Evolutionary conservation across 2,888 invertebrate species (phyloP).

Genomic region (Pardosa pseudoannulata): DNA sequence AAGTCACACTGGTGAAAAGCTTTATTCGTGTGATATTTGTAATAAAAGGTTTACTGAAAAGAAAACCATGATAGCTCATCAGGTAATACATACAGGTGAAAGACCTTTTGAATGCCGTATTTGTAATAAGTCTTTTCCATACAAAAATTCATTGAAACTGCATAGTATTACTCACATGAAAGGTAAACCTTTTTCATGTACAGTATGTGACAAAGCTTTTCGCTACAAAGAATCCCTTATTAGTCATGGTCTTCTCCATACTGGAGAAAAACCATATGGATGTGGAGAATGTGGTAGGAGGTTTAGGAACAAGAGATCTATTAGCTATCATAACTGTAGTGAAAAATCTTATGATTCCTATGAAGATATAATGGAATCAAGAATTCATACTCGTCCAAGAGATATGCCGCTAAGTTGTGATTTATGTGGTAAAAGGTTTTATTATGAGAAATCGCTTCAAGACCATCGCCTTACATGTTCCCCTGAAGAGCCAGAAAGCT

Average conservation of each 20-base stretch:
- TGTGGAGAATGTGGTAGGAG: not conserved
- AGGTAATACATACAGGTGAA: slow-evolving; percentile 1
- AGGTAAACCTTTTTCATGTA: not conserved
- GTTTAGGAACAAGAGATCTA: not conserved
- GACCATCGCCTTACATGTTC: not conserved
- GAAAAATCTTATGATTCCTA: not conserved
- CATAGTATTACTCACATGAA: not conserved
- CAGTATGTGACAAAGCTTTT: slow-evolving; percentile 16
- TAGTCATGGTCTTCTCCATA: slow-evolving; percentile 25
- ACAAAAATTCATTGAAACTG: not conserved
- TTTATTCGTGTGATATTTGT: not conserved
- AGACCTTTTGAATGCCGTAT: not conserved
- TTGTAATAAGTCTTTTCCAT: not conserved
- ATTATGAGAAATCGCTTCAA: not conserved
- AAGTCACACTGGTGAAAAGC: not conserved
- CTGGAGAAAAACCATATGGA: not conserved
- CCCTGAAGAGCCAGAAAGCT: not conserved
- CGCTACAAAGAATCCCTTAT: not conserved
- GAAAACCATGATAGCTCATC: slow-evolving; percentile 1
- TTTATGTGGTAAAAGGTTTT: not conserved
- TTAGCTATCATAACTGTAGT: not conserved
- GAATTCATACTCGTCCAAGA: not conserved
- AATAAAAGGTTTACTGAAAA: not conserved
- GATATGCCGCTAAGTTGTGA: not conserved
- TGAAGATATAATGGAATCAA: not conserved